Percentiles rank a stretch among this genome's conserved stretches.
These are phyloP conservation scores for Hydra vulgaris DNA, from an alignment of 30 jellyfish, hydroid and myxozoan genomes.

Conservation along the genomic window DNA sequence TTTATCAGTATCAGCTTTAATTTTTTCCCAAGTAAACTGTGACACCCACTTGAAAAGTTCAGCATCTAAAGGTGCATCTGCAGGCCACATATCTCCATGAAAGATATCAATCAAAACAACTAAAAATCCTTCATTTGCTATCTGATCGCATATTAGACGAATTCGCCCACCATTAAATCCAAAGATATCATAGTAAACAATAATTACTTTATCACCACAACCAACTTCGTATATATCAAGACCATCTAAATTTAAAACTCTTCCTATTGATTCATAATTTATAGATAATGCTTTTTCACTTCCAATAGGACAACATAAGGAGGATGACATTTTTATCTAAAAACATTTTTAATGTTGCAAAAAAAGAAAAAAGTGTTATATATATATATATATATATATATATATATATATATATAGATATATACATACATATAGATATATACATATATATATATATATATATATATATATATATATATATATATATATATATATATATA, in stretches of 20 bases:
- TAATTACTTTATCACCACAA: constrained; percentile 8
- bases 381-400: too few species aligned
- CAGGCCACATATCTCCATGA: constrained; percentile 37
- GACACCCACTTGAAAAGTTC: constrained; percentile 13
- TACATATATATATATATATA: too few species aligned
- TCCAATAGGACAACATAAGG: constrained; percentile 30
- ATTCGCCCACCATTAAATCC: constrained; percentile 36
- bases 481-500: too few species aligned
- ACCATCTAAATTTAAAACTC: constrained; percentile 16
- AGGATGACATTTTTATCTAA: not conserved
- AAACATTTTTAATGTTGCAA: too few species aligned
- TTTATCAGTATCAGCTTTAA: constrained; percentile 9
- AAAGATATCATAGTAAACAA: constrained; percentile 22
- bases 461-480: too few species aligned
- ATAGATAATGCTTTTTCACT: constrained; percentile 27
- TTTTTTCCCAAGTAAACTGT: constrained; percentile 9
- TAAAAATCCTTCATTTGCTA: constrained; percentile 18
- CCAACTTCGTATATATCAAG: constrained; percentile 13
- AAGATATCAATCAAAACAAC: constrained; percentile 23
- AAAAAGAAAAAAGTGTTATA: too few species aligned
- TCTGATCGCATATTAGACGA: constrained; percentile 25
- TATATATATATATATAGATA: too few species aligned
- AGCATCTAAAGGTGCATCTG: constrained; percentile 11
- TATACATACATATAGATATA: too few species aligned
- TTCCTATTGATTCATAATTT: constrained; percentile 14